Evolutionary conservation across 2,797 vertebrate genomes (phyloP), one percentile per base, ranked within the genome.

Genomic region (Sandelia bainsii): DNA sequence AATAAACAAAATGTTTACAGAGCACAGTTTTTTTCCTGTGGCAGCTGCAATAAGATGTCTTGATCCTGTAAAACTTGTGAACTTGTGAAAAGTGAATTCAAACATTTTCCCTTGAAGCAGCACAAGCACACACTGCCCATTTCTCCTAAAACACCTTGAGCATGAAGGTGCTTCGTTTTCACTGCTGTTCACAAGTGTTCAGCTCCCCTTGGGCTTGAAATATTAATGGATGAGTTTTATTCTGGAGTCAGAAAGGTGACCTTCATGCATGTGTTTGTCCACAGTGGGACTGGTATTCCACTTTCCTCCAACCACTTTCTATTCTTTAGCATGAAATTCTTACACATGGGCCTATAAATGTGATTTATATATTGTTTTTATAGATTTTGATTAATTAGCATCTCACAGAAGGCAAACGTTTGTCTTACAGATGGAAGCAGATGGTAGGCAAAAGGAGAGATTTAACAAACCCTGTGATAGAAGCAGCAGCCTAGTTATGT

Each of bases 201-300:
- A 52, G 27, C 69, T 89, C 75, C 86, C 83, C 60, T 62, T 72
- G 79, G 86, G 46, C 59, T 62, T 90, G 75, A 89, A 88, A 90
- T 88, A 91, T 91, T 91, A 86, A 90, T 90, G 81, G 76, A 60
- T 50, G 61, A 66, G 72, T 87, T 92, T 89, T 83, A 87, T 87
- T 88, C 75, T 82, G 72, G 83, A 87, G 74, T 71, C 79, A 80
- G 82, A 73, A 87, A 88, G 81, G 85, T 91, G 87, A 90, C 89
- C 83, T 90, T 84, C 80, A 73, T 66, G 54, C 58, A 62, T 66
- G 42, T 68, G 22, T 48, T 13, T 69, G 69, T 75, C 81, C 39
- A 29, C 70, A 68, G 72, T 72, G 74, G 76, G 48, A 58, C 66
- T 54, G 11, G 45, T 68, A 67, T 69, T 70, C 66, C 58, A 67